Percentiles rank a stretch among this genome's conserved stretches.
These are phyloP conservation scores for Limanda limanda DNA, from an alignment of 2,113 vertebrate species.

Conservation along the genomic window DNA sequence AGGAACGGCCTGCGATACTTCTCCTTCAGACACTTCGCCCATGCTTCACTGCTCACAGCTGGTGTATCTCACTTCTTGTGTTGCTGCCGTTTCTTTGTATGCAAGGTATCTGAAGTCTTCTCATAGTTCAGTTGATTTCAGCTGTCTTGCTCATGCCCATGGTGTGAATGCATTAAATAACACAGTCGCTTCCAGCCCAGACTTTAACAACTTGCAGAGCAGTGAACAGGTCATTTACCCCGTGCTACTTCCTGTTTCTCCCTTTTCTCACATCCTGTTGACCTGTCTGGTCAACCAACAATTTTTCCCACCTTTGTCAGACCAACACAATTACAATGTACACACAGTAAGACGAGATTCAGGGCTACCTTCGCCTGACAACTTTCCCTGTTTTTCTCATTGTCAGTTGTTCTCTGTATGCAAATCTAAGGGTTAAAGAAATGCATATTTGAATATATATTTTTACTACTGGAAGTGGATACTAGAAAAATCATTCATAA, in stretches of 20 bases:
- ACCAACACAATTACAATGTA: background rate
- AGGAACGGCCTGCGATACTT: too few relatives aligned
- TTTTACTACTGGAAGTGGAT: background rate
- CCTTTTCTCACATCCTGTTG: slow-evolving; percentile 51
- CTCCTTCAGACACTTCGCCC: too few relatives aligned
- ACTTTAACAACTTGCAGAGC: background rate
- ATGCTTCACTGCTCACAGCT: background rate
- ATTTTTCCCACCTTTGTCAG: slow-evolving; percentile 15
- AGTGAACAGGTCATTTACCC: slow-evolving; percentile 32
- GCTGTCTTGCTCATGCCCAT: background rate
- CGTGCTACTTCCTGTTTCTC: slow-evolving; percentile 47
- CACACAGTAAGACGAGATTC: background rate
- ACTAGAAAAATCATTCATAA: background rate
- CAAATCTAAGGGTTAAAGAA: background rate
- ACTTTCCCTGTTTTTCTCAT: background rate
- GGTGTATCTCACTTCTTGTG: background rate
- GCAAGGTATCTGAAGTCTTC: too few relatives aligned
- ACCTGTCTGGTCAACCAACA: slow-evolving; percentile 3
- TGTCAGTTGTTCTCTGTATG: background rate
- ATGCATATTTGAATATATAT: background rate
- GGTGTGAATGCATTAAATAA: background rate
- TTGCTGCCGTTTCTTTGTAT: background rate
- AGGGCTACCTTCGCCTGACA: slow-evolving; percentile 1
- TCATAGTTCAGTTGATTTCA: too few relatives aligned
- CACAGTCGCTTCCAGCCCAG: background rate